Evolutionary conservation across 2,888 invertebrate species (phyloP).

Genomic region (Dugesia japonica): DNA sequence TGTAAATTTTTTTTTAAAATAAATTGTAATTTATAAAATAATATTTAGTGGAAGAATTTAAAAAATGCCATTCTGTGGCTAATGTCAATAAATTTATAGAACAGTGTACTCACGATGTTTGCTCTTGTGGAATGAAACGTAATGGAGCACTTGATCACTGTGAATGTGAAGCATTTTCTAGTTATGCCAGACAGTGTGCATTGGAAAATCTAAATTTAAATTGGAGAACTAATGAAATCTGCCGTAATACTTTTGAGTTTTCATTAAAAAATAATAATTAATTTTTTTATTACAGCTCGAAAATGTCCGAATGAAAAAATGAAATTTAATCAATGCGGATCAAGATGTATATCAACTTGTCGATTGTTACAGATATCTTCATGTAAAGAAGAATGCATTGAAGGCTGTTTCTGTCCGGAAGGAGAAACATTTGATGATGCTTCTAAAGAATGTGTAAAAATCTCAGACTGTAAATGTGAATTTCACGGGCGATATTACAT

Average conservation of each 20-base stretch:
- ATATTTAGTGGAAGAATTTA: constrained; percentile 17
- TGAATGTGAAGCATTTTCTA: constrained; percentile 29
- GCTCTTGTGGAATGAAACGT: constrained; percentile 29
- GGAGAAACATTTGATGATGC: constrained; percentile 36
- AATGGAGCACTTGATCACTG: constrained; percentile 22
- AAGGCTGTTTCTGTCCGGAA: constrained; percentile 28
- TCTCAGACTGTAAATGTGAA: constrained; percentile 36
- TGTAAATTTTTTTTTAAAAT: too few species aligned
- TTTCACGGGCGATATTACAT: constrained; percentile 34
- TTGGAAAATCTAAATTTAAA: constrained; percentile 25
- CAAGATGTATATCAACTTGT: constrained; percentile 27
- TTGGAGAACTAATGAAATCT: neutral
- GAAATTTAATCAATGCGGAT: constrained; percentile 28
- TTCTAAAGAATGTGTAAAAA: constrained; percentile 35
- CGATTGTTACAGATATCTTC: neutral
- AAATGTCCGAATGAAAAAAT: constrained; percentile 17
- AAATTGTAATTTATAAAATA: too few species aligned
- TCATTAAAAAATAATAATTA: neutral
- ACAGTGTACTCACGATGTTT: constrained; percentile 30
- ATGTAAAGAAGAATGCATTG: constrained; percentile 31
- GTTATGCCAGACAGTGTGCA: constrained; percentile 26
- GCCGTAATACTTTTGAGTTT: constrained; percentile 2
- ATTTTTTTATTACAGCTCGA: too few species aligned
- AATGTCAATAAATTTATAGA: constrained; percentile 24
- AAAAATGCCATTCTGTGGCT: constrained; percentile 20